Evolutionary conservation across 2,888 invertebrate species (phyloP), one percentile per base, ranked within the genome.

Genomic region (Drosophila cognata): DNA sequence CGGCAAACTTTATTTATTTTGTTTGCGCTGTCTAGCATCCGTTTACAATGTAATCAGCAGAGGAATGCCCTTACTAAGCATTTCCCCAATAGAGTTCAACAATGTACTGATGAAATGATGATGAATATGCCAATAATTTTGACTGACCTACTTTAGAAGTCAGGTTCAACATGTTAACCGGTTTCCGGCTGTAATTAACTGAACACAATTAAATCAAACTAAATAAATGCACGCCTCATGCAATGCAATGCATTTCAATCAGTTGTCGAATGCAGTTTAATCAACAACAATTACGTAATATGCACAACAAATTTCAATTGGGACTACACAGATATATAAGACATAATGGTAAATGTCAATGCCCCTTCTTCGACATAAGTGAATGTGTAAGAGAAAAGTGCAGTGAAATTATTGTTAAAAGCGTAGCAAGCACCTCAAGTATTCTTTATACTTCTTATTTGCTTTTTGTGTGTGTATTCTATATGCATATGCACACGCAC

Each of bases 61-160:
- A 51, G 35, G 16, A 38, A 18, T 46, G n/a, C 33, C 52, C 59
- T 59, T 50, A 38, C 51, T 33, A 29, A 53, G n/a, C 3, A 25
- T 18, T 41, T 28, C 51, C 43, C 6, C 25, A 50, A 36, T 38
- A 21, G 28, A 50, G 46, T 31, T 25, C 10, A 35, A 18, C 11
- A 61, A 21, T 16, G 52, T 8, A 53, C 48, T 63, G 60, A 74
- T 68, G 64, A 66, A 63, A 62, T 52, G n/a, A 5, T 38, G 28
- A 1, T 18, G 33, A 55, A 60, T 38, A 7, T 35, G 57, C 41
- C 33, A 55, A 50, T 58, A 25, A 41, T 38, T 31, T 66, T 58
- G 67, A 84, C 79, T 84, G 84, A 84, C 84, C 84, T 84, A 84
- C 82, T 89, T 84, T 69, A 67, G 35, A 60, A 51, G 36, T 13